Base-by-base conservation (phyloP, 2,797 vertebrate genomes). In the Liparis tanakae region DNA sequence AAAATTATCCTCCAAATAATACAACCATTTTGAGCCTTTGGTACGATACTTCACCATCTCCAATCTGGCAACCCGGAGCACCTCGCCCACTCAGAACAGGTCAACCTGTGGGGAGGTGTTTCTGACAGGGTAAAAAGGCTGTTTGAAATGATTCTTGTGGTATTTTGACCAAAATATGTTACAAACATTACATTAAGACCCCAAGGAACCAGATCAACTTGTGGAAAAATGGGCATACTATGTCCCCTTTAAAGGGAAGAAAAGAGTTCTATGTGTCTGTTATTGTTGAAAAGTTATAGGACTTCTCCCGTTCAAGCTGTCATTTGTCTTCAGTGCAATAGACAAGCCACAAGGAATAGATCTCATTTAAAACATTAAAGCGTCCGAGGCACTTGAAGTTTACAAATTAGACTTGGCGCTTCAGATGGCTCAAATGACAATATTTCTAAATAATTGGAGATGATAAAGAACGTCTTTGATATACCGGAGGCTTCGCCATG, bases 381-480 rank as follows among this genome's bases (percentile, higher is more conserved):
- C 67, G 74, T 85, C 70, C n/a, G 74, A 89, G 72, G 74, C 59
- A 71, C 81, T 85, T 87, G 78, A 89, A 89, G 85, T 87, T 88
- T 90, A 91, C 86, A 88, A 86, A 89, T 91, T 89, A 90, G 85
- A 84, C 85, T 81, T 57, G 81, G 82, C 72, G 81, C 81, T 80
- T 86, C 83, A 82, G 80, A 87, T 81, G 84, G 84, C 84, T 90
- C 65, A 84, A 86, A 82, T 88, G 88, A 91, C 88, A 88, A 85
- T 87, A 84, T 83, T 82, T 85, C 82, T 78, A 74, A 87, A 87
- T 89, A 89, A 88, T 87, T 90, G 85, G 85, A 90, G 91, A 88
- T 74, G 85, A 88, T 85, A 84, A 90, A 85, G 72, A 83, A 85
- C 17, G 44, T 43, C 83, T 90, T 91, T 92, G 84, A 90, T 89